Percentiles rank a stretch among this genome's conserved stretches.
phyloP scores from a whole-genome alignment of 2,888 invertebrate species.

The Galerucella calmariensis region DNA sequence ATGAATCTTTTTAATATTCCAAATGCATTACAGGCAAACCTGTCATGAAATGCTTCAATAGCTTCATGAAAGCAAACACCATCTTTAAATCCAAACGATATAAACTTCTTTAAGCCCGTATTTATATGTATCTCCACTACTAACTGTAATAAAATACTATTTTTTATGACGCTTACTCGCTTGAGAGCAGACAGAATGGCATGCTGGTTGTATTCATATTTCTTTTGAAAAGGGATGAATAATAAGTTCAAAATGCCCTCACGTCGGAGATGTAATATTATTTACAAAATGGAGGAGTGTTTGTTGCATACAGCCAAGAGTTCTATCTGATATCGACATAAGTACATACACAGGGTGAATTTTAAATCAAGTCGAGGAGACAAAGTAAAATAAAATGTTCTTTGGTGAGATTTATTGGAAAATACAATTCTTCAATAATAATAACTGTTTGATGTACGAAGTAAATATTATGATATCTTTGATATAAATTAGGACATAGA shows the following conservation, averaged over 20 bases:
- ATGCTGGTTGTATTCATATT: conserved; percentile 46
- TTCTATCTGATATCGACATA: conserved; percentile 45
- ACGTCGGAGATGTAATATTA: conserved; percentile 52
- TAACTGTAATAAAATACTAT: conserved; percentile 32
- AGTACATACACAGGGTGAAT: conserved; percentile 24
- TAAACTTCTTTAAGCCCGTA: conserved; percentile 19
- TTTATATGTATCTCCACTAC: conserved; percentile 25
- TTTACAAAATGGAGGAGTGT: conserved; percentile 51
- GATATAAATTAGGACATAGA: no score
- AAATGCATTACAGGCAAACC: neutral
- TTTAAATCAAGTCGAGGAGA: neutral
- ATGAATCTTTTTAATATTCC: neutral
- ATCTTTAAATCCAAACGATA: conserved; percentile 3
- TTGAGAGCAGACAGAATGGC: conserved; percentile 41
- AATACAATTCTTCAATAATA: neutral
- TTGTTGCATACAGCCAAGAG: conserved; percentile 45
- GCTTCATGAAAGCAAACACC: conserved; percentile 8
- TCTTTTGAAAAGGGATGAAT: conserved; percentile 54
- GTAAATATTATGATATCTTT: no score
- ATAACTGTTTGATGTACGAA: no score
- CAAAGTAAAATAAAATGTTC: no score
- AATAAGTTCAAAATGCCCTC: conserved; percentile 53
- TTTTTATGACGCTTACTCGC: conserved; percentile 42
- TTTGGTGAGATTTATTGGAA: neutral
- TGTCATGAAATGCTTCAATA: conserved; percentile 6